These are phyloP conservation scores for Charadrius vociferus DNA, from an alignment of 2,113 vertebrate genomes.

Conservation along the genomic window DNA sequence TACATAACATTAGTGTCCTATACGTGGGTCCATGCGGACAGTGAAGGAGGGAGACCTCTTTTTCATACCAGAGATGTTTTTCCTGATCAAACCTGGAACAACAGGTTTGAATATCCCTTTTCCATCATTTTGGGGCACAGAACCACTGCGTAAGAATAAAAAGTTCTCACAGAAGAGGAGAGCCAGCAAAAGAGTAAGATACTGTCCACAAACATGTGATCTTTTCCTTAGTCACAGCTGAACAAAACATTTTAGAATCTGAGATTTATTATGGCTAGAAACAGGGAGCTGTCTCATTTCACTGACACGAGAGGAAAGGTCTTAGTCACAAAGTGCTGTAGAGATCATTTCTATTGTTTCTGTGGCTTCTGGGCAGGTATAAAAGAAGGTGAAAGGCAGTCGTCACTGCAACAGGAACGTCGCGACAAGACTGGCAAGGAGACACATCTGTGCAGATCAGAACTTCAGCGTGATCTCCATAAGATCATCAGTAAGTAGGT, in stretches of 20 bases:
- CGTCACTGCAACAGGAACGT: background rate
- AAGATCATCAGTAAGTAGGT: background rate
- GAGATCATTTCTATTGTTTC: background rate
- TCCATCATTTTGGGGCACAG: background rate
- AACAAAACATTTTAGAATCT: background rate
- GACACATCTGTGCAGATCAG: background rate
- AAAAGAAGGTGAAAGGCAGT: slow-evolving; percentile 23
- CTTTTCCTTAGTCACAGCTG: background rate
- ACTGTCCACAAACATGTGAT: background rate
- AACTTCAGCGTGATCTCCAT: background rate
- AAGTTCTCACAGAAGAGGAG: background rate
- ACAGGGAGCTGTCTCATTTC: background rate
- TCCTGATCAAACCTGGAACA: background rate
- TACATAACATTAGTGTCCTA: background rate
- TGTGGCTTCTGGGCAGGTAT: slow-evolving; percentile 30
- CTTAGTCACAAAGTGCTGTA: background rate
- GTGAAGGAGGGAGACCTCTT: background rate
- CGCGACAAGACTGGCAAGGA: background rate
- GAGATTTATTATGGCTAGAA: background rate
- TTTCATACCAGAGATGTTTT: background rate
- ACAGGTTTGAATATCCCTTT: background rate
- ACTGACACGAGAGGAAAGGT: background rate
- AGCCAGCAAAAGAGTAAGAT: background rate
- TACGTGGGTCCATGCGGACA: background rate
- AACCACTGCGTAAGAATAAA: background rate